These are phyloP conservation scores for Palaemon carinicauda DNA, from an alignment of 1,140 invertebrate species.

Conservation along the genomic window DNA sequence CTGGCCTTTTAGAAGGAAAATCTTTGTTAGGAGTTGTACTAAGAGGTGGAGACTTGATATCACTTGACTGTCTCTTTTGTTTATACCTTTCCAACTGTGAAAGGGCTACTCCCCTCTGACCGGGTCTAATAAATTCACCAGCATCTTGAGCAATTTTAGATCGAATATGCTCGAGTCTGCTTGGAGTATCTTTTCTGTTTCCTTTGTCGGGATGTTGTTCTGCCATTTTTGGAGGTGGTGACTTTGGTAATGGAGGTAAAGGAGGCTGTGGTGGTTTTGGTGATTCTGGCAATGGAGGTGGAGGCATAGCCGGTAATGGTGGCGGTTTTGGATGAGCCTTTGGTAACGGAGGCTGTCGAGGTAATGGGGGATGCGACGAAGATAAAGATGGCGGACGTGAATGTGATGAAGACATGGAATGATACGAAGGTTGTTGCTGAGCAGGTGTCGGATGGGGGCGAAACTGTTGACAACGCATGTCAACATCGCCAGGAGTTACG, in stretches of 20 bases:
- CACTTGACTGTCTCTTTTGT: slow-evolving; percentile 28
- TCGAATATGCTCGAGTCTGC: slow-evolving; percentile 29
- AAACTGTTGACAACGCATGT: slow-evolving; percentile 22
- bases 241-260: not conserved
- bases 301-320: not conserved
- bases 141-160: slow-evolving; percentile 31
- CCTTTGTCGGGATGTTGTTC: not conserved
- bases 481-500: not conserved
- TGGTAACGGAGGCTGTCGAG: slow-evolving; percentile 4
- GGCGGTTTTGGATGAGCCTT: not conserved
- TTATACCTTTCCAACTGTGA: slow-evolving; percentile 46
- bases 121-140: slow-evolving; percentile 37
- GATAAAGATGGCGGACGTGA: not conserved
- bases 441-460: not conserved
- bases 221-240: not conserved
- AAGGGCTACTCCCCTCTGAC: slow-evolving; percentile 36
- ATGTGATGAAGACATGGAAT: not conserved
- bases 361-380: not conserved
- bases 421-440: not conserved
- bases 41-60: slow-evolving; percentile 2
- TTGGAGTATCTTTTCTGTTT: not conserved
- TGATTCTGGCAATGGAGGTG: not conserved
- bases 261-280: not conserved
- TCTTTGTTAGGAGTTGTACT: not conserved
- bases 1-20: slow-evolving; percentile 9